phyloP scores from a whole-genome alignment of 2,113 vertebrate genomes.

The Tamias sibiricus region DNA sequence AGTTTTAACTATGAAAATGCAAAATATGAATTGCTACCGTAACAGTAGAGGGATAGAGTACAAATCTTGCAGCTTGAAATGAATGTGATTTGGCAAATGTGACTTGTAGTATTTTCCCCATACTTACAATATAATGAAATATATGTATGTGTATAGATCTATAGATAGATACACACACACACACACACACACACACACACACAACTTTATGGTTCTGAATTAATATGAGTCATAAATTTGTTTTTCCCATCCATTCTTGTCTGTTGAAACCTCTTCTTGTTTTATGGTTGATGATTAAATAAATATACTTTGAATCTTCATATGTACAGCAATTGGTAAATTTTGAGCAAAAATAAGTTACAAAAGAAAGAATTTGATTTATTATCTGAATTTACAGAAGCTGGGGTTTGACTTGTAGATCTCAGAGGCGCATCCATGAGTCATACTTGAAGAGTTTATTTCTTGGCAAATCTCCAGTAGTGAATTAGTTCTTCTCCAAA shows the following conservation, averaged over 20 bases:
- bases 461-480: not conserved
- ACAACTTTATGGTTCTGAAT: not conserved
- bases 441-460: slow-evolving; percentile 14
- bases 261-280: not conserved
- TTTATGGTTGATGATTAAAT: not conserved
- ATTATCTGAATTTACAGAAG: not conserved
- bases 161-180: not conserved
- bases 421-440: not conserved
- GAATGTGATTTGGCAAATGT: not conserved
- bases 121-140: slow-evolving; percentile 36
- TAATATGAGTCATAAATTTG: not conserved
- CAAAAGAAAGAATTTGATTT: not conserved
- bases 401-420: not conserved
- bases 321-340: not conserved
- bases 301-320: not conserved
- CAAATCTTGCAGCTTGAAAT: not conserved
- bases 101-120: slow-evolving; percentile 4
- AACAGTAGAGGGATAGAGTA: not conserved
- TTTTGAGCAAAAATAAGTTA: not conserved
- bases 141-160: too few species aligned
- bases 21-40: not conserved
- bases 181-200: not conserved
- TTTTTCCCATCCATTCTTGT: not conserved
- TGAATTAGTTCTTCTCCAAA: not conserved
- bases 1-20: not conserved